Evolutionary conservation across 1,140 invertebrate genomes (phyloP), one percentile per base, ranked within the genome.

Genomic region (Drosophila navojoa): DNA sequence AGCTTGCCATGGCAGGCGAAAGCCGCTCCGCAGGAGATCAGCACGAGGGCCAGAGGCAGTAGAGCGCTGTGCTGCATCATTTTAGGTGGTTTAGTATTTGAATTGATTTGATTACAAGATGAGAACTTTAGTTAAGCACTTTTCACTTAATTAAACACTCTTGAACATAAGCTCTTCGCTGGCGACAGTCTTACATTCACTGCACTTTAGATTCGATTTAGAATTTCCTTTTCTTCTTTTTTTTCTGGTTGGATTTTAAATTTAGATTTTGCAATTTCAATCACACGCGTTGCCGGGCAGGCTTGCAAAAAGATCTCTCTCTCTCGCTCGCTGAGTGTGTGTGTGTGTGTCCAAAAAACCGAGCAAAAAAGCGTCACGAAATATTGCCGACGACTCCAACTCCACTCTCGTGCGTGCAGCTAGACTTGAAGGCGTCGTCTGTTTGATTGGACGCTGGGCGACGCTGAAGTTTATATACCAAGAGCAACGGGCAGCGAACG

Each of bases 401-500:
- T 91, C 90, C 77, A 91, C 91, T 91, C 90, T 91, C 90, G 81
- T 81, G 78, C 86, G 91, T 87, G 81, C 47, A 92, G 91, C 89
- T 92, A 92, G 91, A 92, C 91, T 90, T 92, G 85, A 91, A 92
- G 91, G 90, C 91, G 91, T 92, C 91, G 91, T 90, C 90, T 92
- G 91, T 91, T 91, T 92, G 91, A 72, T 90, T 77, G 62, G 59
- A 71, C 77, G 77, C 80, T 76, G 58, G 53, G 19, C 77, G 77
- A 62, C 71, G 74, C 74, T 45, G 74, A 76, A 60, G 90, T 64
- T 91, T 91, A 82, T 91, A 91, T 91, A 91, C 77, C 74, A 76
- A 53, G 62, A 55, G 54, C 54, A 50, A 59, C 55, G 35, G 15
- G 76, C 76, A 27, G 63, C 72, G 47, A 25, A 9, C 42, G 15